Evolutionary conservation across 2,113 vertebrate species (phyloP), one percentile per base, ranked within the genome.

Genomic region (Peromyscus californicus): DNA sequence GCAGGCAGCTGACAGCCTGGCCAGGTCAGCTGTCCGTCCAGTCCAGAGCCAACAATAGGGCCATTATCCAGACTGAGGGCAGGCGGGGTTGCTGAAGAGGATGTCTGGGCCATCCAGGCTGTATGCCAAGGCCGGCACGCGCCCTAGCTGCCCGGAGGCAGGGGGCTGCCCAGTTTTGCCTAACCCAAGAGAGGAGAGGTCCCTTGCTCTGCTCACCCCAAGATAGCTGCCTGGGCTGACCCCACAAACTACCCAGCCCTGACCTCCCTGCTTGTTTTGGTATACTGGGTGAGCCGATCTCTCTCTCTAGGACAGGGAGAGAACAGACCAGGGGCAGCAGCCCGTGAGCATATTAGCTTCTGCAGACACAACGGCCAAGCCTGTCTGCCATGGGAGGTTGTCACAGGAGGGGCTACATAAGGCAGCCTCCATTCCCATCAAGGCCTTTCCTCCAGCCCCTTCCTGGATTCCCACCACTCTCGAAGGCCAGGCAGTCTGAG

Each of bases 11-110:
- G 97, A 94, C 29, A 5, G 95, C 96, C 91, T 0, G 45, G 96
- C 97, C 97, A 96, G 98, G 98, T 98, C 98, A 98, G 98, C 98
- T 98, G 97, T 97, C 97, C 13, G 0, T 95, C 97, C 97, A 90
- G 90, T 76, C 92, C 87, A 9, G 79, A 90, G 74, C 80, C 94
- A 86, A 98, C 98, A 98, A 98, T 97, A 91, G 89, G 61, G 33
- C 86, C 91, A 97, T 98, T 98, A 93, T 98, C 97, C 0, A 15
- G 88, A 87, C 90, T 4, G 57, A 97, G 97, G 97, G 98, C 96
- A 69, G 94, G 97, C 69, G 61, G 97, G 97, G 97, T 93, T 72
- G 48, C 93, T 1, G 45, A 92, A 97, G 96, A 95, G 94, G 97
- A 95, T 36, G 97, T 98, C 95, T 98, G 97, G 96, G 95, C 95